These are phyloP conservation scores for Bovichtus variegatus DNA, from an alignment of 2,797 vertebrate species.

Conservation along the genomic window DNA sequence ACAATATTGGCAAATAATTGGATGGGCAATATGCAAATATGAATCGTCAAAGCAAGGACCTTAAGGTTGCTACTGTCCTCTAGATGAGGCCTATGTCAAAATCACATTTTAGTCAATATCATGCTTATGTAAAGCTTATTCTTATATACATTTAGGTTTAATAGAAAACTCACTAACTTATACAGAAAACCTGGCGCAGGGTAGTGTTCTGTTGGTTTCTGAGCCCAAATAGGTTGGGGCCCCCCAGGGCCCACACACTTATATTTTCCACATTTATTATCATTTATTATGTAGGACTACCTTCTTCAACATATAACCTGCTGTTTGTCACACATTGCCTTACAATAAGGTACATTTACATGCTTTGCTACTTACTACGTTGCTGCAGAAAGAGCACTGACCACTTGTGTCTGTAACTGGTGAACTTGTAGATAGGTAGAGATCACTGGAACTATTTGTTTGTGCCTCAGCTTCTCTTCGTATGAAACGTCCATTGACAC, in stretches of 20 bases:
- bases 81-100: not conserved
- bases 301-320: not conserved
- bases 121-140: not conserved
- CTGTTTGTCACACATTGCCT: not conserved
- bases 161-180: not conserved
- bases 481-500: not conserved
- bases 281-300: not conserved
- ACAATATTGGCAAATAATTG: not conserved
- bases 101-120: not conserved
- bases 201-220: not conserved
- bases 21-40: not conserved
- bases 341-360: no score
- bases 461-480: not conserved
- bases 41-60: not conserved
- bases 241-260: not conserved
- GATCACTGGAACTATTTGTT: not conserved
- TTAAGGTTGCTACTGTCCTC: not conserved
- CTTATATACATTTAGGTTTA: no score
- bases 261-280: not conserved
- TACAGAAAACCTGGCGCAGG: not conserved
- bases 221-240: not conserved
- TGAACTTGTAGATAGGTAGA: not conserved
- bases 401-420: not conserved
- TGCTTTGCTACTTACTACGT: no score
- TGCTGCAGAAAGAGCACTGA: no score